Percentiles rank a stretch among this genome's conserved stretches.
Conservation (phyloP, 2,113 vertebrate genomes). For the Ciconia boyciana region DNA sequence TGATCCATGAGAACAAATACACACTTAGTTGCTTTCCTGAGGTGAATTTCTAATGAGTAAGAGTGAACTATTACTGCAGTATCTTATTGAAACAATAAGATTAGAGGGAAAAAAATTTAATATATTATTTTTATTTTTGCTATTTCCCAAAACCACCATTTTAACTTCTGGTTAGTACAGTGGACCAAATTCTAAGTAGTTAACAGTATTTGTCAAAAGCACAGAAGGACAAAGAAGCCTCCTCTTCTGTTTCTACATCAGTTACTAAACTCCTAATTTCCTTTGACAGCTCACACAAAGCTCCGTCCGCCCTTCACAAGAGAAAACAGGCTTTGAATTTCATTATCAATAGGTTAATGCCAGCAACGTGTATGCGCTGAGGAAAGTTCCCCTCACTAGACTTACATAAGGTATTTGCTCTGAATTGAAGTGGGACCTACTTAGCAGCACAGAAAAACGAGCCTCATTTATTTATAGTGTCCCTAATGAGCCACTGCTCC, state of each 20-base stretch:
- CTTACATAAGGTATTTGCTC: constrained; percentile 5
- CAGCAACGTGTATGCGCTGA: neutral
- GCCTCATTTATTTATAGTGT: neutral
- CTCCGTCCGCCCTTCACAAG: neutral
- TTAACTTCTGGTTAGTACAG: neutral
- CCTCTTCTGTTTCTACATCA: neutral
- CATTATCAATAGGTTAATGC: neutral
- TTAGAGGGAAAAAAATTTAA: neutral
- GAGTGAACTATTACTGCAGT: neutral
- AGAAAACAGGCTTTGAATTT: constrained; percentile 15
- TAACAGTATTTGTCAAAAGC: neutral
- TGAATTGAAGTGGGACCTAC: constrained; percentile 24
- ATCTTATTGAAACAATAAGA: neutral
- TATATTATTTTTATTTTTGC: neutral
- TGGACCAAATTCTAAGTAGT: neutral
- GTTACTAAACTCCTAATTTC: constrained; percentile 21
- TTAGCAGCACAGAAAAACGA: constrained; percentile 16
- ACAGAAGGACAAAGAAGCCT: neutral
- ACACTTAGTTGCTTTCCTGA: neutral
- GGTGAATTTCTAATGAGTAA: neutral
- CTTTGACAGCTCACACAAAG: constrained; percentile 12
- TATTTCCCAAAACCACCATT: neutral
- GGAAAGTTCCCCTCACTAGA: neutral
- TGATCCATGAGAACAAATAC: neutral
- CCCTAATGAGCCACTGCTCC: neutral